Evolutionary conservation across 2,797 vertebrate genomes (phyloP).

Genomic region (Podarcis lilfordi): DNA sequence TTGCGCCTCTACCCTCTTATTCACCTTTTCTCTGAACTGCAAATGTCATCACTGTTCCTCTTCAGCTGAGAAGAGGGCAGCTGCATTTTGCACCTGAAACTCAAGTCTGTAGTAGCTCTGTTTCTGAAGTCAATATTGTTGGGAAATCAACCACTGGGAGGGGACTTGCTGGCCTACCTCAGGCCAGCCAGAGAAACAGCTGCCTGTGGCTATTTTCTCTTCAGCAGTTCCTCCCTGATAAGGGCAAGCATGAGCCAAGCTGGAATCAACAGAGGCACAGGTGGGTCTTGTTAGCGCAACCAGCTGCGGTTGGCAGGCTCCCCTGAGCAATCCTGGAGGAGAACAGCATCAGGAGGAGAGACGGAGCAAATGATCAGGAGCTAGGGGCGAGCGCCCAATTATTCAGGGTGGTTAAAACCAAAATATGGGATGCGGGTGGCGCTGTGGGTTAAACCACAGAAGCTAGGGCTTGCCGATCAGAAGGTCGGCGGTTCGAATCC

Average conservation of each 20-base stretch:
- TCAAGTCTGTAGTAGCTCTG: not conserved
- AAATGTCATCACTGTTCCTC: too few species aligned
- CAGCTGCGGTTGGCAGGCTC: not conserved
- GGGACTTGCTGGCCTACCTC: too few species aligned
- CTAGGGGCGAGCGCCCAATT: too few species aligned
- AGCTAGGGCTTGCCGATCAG: too few species aligned
- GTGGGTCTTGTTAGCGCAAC: not conserved
- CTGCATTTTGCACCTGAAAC: not conserved
- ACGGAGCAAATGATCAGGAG: not conserved
- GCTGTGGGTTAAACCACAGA: too few species aligned
- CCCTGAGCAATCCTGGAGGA: not conserved
- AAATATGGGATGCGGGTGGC: too few species aligned
- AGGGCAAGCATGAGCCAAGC: too few species aligned
- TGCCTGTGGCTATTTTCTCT: not conserved
- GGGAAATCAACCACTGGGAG: not conserved
- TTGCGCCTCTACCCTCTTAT: too few species aligned
- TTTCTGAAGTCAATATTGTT: not conserved
- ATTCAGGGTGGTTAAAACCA: too few species aligned
- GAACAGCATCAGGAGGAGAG: not conserved
- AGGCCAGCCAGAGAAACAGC: not conserved
- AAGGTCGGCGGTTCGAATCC: too few species aligned
- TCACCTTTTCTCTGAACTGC: too few species aligned
- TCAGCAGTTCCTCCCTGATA: fast-evolving
- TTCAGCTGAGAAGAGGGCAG: too few species aligned
- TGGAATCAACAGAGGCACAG: not conserved